Percentiles rank a stretch among this genome's conserved stretches.
Conservation (phyloP, 2,888 invertebrate species). For the Athalia circularis region DNA sequence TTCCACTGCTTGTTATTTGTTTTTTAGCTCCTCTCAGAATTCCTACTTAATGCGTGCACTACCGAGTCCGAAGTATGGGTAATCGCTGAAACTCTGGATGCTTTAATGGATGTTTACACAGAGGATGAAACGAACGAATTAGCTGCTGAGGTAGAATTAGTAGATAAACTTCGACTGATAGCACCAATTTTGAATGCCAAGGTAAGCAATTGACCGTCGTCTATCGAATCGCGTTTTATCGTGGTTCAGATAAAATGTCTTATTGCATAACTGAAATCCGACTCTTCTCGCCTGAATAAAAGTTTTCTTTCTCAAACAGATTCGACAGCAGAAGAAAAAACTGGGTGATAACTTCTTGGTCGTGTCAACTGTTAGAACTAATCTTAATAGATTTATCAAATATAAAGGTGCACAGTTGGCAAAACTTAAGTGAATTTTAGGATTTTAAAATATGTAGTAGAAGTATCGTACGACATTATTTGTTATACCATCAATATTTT, state of each 20-base stretch:
- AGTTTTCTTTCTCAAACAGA: constrained; percentile 73
- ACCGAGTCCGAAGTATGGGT: constrained; percentile 83
- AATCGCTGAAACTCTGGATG: constrained; percentile 84
- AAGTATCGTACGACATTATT: neutral
- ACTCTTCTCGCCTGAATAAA: constrained; percentile 15
- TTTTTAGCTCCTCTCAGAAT: constrained; percentile 75
- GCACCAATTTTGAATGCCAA: constrained; percentile 81
- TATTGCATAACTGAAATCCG: constrained; percentile 7
- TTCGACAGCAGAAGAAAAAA: constrained; percentile 79
- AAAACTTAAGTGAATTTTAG: constrained; percentile 46
- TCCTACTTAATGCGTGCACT: constrained; percentile 78
- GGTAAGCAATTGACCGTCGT: constrained; percentile 71
- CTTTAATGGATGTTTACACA: constrained; percentile 85
- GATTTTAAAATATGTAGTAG: neutral
- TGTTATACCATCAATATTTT: neutral
- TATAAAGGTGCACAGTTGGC: constrained; percentile 78
- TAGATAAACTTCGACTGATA: constrained; percentile 78
- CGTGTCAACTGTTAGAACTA: constrained; percentile 82
- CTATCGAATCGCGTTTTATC: neutral
- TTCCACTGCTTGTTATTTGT: neutral
- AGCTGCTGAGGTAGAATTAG: constrained; percentile 80
- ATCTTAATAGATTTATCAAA: constrained; percentile 83
- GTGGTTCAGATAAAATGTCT: neutral
- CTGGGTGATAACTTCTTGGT: constrained; percentile 82
- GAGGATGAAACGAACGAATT: constrained; percentile 84